phyloP scores from a whole-genome alignment of 2,888 invertebrate species.

The Phaedon cochleariae region DNA sequence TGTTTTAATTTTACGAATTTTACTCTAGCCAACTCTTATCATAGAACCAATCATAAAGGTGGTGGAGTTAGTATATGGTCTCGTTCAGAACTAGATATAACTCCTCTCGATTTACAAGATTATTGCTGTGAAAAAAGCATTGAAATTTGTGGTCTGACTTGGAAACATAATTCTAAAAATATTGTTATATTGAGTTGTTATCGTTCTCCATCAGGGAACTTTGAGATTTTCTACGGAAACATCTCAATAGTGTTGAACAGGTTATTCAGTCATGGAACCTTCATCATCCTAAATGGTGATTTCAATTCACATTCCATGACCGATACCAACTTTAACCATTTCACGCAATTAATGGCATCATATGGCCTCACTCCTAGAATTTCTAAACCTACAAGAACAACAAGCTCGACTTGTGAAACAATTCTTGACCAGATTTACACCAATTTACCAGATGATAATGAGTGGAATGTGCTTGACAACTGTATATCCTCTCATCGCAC shows the following conservation, averaged over 20 bases:
- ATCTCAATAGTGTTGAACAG: not conserved
- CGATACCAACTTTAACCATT: not conserved
- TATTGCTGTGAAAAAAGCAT: slow-evolving; percentile 12
- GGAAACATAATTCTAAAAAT: not conserved
- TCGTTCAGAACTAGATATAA: not conserved
- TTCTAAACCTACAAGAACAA: not conserved
- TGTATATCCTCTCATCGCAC: not conserved
- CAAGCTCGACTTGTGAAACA: not conserved
- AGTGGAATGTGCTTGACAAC: not conserved
- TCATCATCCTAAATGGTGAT: not conserved
- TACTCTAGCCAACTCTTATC: slow-evolving; percentile 6
- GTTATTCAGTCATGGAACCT: not conserved
- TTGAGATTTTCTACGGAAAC: not conserved
- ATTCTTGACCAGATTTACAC: not conserved
- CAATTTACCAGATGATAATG: not conserved
- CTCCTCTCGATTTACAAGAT: slow-evolving; percentile 1
- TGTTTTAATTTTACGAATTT: slow-evolving; percentile 10
- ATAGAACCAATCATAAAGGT: not conserved
- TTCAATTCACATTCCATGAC: slow-evolving; percentile 3
- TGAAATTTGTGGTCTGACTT: slow-evolving; percentile 2
- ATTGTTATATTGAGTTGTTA: not conserved
- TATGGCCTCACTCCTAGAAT: slow-evolving; percentile 6
- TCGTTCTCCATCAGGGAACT: slow-evolving; percentile 9
- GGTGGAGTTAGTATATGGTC: slow-evolving; percentile 7
- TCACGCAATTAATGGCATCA: slow-evolving; percentile 2